These are phyloP conservation scores for Bombus haemorrhoidalis DNA, from an alignment of 1,140 invertebrate species.

Conservation along the genomic window DNA sequence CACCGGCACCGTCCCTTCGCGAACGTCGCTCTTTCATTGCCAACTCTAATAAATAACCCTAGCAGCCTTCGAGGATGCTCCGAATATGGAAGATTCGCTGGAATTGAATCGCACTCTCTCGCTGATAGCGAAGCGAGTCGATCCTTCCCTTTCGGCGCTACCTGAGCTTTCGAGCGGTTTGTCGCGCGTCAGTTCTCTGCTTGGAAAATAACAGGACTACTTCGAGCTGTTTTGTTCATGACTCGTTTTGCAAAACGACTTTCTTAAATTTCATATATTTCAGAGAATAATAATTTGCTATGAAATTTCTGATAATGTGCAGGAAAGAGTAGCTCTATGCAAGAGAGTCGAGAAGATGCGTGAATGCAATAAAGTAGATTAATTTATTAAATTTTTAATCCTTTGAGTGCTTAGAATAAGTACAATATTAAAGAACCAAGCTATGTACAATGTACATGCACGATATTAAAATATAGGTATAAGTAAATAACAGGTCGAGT, in stretches of 20 bases:
- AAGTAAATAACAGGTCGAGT: too few relatives aligned
- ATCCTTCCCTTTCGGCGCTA: background rate
- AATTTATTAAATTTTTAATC: too few relatives aligned
- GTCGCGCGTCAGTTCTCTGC: background rate
- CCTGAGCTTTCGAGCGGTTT: background rate
- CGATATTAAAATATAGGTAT: too few relatives aligned
- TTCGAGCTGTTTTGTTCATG: background rate
- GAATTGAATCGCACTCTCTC: constrained; percentile 25
- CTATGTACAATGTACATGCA: too few relatives aligned
- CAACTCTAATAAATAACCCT: constrained; percentile 27
- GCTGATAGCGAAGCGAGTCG: background rate
- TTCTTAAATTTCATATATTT: background rate
- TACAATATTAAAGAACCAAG: too few relatives aligned
- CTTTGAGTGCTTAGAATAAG: too few relatives aligned
- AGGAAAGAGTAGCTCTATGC: too few relatives aligned
- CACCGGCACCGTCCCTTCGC: background rate
- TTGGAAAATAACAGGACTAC: background rate
- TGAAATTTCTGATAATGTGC: too few relatives aligned
- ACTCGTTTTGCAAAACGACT: background rate
- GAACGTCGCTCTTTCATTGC: background rate
- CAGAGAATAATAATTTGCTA: too few relatives aligned
- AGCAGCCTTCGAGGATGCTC: background rate
- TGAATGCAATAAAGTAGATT: too few relatives aligned
- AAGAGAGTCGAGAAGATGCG: too few relatives aligned
- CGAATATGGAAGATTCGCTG: constrained; percentile 41